Evolutionary conservation across 2,888 invertebrate species (phyloP), one percentile per base, ranked within the genome.

Genomic region (Eupithecia dodoneata): DNA sequence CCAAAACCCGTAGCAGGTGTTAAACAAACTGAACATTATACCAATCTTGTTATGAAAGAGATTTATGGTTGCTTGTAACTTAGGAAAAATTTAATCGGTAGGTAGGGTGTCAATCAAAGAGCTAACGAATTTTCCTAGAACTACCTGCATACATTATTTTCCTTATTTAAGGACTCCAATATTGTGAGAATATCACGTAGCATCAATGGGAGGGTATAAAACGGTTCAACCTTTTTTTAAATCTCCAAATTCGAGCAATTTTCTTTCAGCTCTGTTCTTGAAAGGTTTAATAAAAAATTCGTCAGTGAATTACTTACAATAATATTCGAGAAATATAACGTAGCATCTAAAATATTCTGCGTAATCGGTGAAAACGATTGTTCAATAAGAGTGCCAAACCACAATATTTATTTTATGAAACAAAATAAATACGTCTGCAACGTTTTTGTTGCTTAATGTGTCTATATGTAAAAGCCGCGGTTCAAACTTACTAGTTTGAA

Each of bases 251-350:
- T 79, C 55, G 13, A 78, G 74, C 74, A 79, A 80, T 80, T 82
- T 78, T 80, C 75, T 79, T 76, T 78, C 30, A 73, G 73, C 52
- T 78, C 81, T 82, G 81, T 74, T 79, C 67, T 77, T 80, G 80
- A 82, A 80, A 74, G 82, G 76, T 78, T 49, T 81, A 73, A 74
- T 77, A 80, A 80, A 76, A 74, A 75, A 79, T 78, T 77, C 59
- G 44, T 10, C 55, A 77, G 76, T 71, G 74, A 78, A 80, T 78
- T 78, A 73, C 66, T 47, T 65, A 74, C 71, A 78, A 77, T 72
- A 72, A 55, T 72, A 47, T 72, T 72, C 15, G 45, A 70, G 18
- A 47, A 49, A 70, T 49, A 69, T 49, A 42, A 52, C 30, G 42
- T 59, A 59, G 59, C 18, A 10, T 18, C 9, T 63, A 30, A 69